Evolutionary conservation across 2,797 vertebrate species (phyloP).

Genomic region (Urosaurus nigricauda): DNA sequence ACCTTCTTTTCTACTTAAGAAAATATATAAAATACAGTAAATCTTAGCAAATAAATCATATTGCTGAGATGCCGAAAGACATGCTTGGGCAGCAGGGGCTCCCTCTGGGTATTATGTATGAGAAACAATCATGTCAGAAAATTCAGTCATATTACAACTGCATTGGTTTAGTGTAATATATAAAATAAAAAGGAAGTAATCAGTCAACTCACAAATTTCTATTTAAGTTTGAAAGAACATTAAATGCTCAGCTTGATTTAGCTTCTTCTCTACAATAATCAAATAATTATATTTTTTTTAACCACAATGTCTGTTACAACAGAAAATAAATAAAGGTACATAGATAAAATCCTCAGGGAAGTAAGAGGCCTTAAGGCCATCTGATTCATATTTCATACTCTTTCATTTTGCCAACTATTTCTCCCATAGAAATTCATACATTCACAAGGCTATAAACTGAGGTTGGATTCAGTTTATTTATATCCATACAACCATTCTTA

Average conservation of each 20-base stretch:
- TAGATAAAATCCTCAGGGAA: constrained; percentile 64
- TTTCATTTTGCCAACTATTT: constrained; percentile 51
- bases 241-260: constrained; percentile 67
- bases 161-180: constrained; percentile 46
- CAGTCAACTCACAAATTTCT: constrained; percentile 56
- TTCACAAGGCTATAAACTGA: constrained; percentile 56
- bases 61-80: constrained; percentile 11
- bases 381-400: constrained; percentile 72
- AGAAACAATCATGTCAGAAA: constrained; percentile 51
- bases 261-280: constrained; percentile 50
- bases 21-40: constrained; percentile 30
- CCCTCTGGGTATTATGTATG: constrained; percentile 48
- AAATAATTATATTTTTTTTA: constrained; percentile 57
- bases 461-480: constrained; percentile 66
- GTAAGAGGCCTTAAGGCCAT: constrained; percentile 59
- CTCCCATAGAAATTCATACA: constrained; percentile 63
- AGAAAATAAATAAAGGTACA: constrained; percentile 70
- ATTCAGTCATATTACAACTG: constrained; percentile 9
- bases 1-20: constrained; percentile 16
- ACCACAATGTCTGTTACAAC: constrained; percentile 62
- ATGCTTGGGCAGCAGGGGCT: constrained; percentile 16
- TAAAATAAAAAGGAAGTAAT: constrained; percentile 69
- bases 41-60: constrained; percentile 52
- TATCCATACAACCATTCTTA: constrained; percentile 25
- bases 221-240: constrained; percentile 65